Percentiles rank a stretch among this genome's conserved stretches.
phyloP scores from a whole-genome alignment of 2,888 invertebrate genomes.

The Oxycera nigricornis region DNA sequence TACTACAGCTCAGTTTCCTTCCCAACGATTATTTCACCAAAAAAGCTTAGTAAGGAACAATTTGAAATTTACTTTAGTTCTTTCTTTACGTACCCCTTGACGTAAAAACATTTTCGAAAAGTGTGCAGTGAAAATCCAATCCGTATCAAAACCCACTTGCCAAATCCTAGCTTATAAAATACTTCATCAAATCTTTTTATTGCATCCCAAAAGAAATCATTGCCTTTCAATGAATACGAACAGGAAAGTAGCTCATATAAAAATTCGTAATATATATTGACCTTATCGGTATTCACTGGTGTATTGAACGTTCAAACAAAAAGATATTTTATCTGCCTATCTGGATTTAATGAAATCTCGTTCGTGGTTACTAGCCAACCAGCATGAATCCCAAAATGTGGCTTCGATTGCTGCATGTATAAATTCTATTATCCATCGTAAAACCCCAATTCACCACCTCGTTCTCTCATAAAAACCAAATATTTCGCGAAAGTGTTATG shows the following conservation, averaged over 20 bases:
- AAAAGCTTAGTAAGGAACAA: too few relatives aligned
- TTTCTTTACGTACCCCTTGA: too few relatives aligned
- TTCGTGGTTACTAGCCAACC: conserved; percentile 4
- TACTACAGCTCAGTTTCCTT: too few relatives aligned
- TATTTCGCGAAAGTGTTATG: conserved; percentile 15
- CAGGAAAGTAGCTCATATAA: background rate
- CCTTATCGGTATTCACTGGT: conserved; percentile 11
- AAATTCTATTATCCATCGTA: background rate
- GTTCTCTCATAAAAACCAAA: background rate
- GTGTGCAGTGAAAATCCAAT: too few relatives aligned
- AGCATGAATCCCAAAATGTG: conserved; percentile 18
- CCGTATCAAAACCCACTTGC: too few relatives aligned
- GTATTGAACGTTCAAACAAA: conserved; percentile 3
- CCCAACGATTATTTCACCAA: too few relatives aligned
- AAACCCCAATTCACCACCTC: conserved; percentile 8
- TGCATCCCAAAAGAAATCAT: background rate
- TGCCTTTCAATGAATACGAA: background rate
- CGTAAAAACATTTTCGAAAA: too few relatives aligned
- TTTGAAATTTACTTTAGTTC: too few relatives aligned
- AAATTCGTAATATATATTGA: background rate
- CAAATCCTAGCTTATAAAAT: background rate
- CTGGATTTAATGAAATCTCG: conserved; percentile 1
- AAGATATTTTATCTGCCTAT: conserved; percentile 5
- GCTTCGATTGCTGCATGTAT: background rate
- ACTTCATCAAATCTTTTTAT: background rate